Evolutionary conservation across 2,888 invertebrate genomes (phyloP), one percentile per base, ranked within the genome.

Genomic region (Agriopis leucophaearia): DNA sequence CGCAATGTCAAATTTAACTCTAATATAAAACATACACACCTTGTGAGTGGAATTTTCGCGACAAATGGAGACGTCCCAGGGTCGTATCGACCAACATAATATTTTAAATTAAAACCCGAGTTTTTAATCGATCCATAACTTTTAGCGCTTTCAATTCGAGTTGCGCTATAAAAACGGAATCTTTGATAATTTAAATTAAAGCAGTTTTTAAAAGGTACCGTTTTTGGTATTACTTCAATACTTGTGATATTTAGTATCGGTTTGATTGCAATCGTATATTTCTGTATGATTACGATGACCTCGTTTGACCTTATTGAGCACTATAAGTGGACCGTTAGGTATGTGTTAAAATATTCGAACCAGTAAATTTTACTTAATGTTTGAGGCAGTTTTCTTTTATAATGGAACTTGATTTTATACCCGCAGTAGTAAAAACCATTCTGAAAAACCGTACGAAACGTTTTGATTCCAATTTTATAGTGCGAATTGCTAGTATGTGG

Each of bases 231-330:
- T 66, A 63, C 64, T 72, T 62, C 59, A 72, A 68, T 71, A 72
- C 70, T 70, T 72, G 66, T 64, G 63, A 74, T 70, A 73, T 74
- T 71, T 51, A 70, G 63, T 67, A 56, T 56, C 60, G 40, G 35
- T 42, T 63, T 63, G 58, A 62, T 64, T 60, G 64, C 59, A 55
- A 45, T 60, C 64, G 63, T 60, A 67, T 58, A 10, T 81, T 78
- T 78, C 77, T 74, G 74, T 73, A 60, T 70, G 75, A 79, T 76
- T 74, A 66, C 66, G 70, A 68, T 75, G 78, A 82, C 81, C 81
- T 82, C 81, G 74, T 73, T 78, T 80, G 77, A 83, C 80, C 80
- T 80, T 80, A 80, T 81, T 80, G 76, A 71, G 71, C 62, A 74
- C 76, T 61, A 77, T 70, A 61, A 70, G 47, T 42, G 58, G 61